Evolutionary conservation across 2,113 vertebrate genomes (phyloP).

Genomic region (Glaucomys volans): DNA sequence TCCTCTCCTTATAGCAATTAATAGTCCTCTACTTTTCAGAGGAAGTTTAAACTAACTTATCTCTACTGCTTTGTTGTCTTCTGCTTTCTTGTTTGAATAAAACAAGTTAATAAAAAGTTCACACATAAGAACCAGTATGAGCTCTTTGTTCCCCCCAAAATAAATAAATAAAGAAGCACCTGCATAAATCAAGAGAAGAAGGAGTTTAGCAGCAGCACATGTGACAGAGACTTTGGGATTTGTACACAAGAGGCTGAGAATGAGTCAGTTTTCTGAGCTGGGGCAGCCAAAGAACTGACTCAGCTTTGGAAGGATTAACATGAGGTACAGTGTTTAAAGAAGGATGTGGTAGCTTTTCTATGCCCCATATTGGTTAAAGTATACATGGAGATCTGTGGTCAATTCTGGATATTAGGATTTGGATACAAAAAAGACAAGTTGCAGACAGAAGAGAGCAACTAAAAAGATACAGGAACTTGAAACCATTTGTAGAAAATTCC

Average conservation of each 20-base stretch:
- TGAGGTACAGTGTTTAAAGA: background rate
- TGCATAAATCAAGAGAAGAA: background rate
- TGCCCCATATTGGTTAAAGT: background rate
- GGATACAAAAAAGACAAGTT: background rate
- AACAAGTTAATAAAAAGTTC: background rate
- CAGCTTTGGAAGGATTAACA: background rate
- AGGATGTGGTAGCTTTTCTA: background rate
- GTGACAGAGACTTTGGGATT: slow-evolving; percentile 22
- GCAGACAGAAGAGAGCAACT: background rate
- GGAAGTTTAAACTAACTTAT: background rate
- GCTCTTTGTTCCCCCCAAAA: background rate
- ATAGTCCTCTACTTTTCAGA: background rate
- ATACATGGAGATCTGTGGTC: background rate
- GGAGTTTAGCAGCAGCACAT: background rate
- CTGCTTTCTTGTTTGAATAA: background rate
- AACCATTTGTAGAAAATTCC: background rate
- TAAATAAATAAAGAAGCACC: background rate
- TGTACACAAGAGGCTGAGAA: background rate
- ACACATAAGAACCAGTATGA: background rate
- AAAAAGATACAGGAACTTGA: slow-evolving; percentile 8
- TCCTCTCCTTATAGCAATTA: background rate
- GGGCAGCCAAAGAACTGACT: background rate
- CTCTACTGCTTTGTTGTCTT: background rate
- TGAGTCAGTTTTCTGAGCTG: slow-evolving; percentile 8
- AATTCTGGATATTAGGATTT: background rate